Base-by-base conservation (phyloP, 2,888 invertebrate species). In the Xylophagus ater region DNA sequence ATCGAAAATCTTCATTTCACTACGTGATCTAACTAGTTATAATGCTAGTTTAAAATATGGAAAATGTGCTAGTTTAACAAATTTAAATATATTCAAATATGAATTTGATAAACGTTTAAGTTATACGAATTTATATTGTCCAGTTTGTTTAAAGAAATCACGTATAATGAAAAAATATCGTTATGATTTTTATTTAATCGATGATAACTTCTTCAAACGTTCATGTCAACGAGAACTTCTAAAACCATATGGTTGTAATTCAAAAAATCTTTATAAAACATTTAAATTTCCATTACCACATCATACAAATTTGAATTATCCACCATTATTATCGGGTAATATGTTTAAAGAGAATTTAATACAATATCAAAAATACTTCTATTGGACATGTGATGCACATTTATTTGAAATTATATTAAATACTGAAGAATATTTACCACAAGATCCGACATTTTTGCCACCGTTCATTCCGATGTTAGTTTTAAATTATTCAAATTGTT, bases 361-460 rank as follows among this genome's bases (percentile, higher is more conserved):
- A 2, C 73, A 74, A 45, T 78, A 65, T 51, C 57, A 62, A 43
- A 57, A 67, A 20, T 52, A 58, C 34, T 74, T 69, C 55, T 79
- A 76, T 51, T 80, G 77, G 76, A 51, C 76, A 31, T 80, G 80
- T 49, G 36, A 54, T 1, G 56, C 66, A 15, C 79, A 80, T 49
- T 55, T 69, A 10, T 52, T 65, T 21, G 49, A 54, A 23, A 74
- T 76, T 43, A 45, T 69, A 14, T 51, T 58, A 19, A 44, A 62
- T 45, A 73, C 76, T 1, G 51, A 59, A 5, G 43, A 41, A 12
- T 69, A 64, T 53, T 54, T 74, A 13, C 57, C 61, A 1, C 61
- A 67, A 0, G 52, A 53, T 31, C 58, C 58, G 43, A 21, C 54
- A 74, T 10, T 41, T 8, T 43, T 41, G 20, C 76, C 77, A 0